Evolutionary conservation across 2,888 invertebrate genomes (phyloP).

Genomic region (Alsophila aescularia): DNA sequence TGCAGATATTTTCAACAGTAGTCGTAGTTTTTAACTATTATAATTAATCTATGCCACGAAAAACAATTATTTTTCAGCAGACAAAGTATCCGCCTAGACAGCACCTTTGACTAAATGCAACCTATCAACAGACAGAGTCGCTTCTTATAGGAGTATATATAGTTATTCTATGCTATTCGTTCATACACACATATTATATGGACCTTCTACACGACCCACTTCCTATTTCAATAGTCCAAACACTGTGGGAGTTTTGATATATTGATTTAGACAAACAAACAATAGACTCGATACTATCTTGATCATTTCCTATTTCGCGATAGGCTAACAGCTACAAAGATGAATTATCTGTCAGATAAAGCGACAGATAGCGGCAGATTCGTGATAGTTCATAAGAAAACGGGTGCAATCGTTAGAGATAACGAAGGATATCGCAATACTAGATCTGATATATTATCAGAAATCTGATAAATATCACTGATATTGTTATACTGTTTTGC

Average conservation of each 20-base stretch:
- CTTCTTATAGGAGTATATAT: too few species aligned
- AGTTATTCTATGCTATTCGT: too few species aligned
- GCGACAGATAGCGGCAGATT: slow-evolving; percentile 11
- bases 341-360: slow-evolving; percentile 30
- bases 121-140: too few species aligned
- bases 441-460: slow-evolving; percentile 16
- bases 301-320: slow-evolving; percentile 8
- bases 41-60: too few species aligned
- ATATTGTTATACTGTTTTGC: slow-evolving; percentile 35
- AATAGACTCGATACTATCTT: slow-evolving; percentile 17
- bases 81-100: too few species aligned
- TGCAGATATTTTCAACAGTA: too few species aligned
- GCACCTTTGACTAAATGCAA: too few species aligned
- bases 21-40: too few species aligned
- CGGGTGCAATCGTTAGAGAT: slow-evolving; percentile 26
- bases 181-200: too few species aligned
- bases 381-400: slow-evolving; percentile 39
- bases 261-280: slow-evolving; percentile 17
- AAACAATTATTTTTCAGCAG: too few species aligned
- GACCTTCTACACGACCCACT: background rate
- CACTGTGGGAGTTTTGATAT: slow-evolving; percentile 15
- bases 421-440: slow-evolving; percentile 12
- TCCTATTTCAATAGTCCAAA: slow-evolving; percentile 2
- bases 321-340: slow-evolving; percentile 17
- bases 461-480: slow-evolving; percentile 20